Percentiles rank a stretch among this genome's conserved stretches.
Evolutionary conservation across 1,140 invertebrate species (phyloP).

Genomic region (Chymomyza costata): DNA sequence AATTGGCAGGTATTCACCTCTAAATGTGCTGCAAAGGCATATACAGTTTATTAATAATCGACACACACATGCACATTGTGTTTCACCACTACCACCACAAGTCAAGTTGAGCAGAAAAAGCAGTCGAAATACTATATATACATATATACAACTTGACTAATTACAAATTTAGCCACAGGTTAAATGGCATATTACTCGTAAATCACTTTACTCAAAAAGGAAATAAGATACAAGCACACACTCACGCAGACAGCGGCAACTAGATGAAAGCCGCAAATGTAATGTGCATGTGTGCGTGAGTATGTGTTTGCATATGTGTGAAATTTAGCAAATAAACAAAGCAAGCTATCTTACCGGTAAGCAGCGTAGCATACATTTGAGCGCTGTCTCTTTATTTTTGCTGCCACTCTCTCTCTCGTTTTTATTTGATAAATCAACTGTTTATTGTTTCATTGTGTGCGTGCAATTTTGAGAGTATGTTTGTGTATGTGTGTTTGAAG

Average conservation of each 20-base stretch:
- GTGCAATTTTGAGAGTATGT: neutral
- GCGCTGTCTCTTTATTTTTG: too few species aligned
- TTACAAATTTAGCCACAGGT: constrained; percentile 54
- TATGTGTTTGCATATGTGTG: too few species aligned
- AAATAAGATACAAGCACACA: too few species aligned
- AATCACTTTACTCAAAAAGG: constrained; percentile 26
- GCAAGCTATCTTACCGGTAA: too few species aligned
- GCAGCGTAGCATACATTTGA: too few species aligned
- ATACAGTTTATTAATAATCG: constrained; percentile 38
- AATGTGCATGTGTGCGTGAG: too few species aligned
- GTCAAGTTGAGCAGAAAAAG: constrained; percentile 10
- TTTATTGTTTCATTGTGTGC: neutral
- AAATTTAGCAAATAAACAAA: too few species aligned
- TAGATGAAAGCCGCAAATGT: too few species aligned
- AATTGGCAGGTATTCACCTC: constrained; percentile 28
- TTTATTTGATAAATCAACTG: constrained; percentile 26
- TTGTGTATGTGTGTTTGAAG: constrained; percentile 3
- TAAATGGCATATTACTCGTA: constrained; percentile 52
- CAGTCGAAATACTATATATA: constrained; percentile 35
- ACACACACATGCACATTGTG: constrained; percentile 12
- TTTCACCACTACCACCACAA: constrained; percentile 14
- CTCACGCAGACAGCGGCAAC: too few species aligned
- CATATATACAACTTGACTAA: constrained; percentile 46
- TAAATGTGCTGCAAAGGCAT: constrained; percentile 7
- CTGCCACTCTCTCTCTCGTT: too few species aligned